Evolutionary conservation across 2,888 invertebrate species (phyloP).

Genomic region (Himalopsyche tibetana): DNA sequence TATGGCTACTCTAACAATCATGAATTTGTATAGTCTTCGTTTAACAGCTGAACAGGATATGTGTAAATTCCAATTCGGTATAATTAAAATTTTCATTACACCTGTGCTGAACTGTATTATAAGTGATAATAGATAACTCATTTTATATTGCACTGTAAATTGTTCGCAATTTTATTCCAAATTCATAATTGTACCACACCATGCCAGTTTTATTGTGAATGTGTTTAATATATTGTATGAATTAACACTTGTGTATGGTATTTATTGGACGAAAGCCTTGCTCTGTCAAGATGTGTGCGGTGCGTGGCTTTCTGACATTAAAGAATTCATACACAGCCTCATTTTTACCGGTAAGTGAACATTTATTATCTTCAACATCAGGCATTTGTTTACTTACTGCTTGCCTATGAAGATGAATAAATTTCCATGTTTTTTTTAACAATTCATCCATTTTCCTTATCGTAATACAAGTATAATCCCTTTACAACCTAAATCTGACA

Average conservation of each 20-base stretch:
- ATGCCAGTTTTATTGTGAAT: not conserved
- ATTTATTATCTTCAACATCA: conserved; percentile 1
- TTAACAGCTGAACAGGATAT: too few species aligned
- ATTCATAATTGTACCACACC: not conserved
- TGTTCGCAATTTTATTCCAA: not conserved
- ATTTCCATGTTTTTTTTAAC: not conserved
- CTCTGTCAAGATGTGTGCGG: conserved; percentile 31
- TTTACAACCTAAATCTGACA: not conserved
- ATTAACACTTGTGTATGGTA: conserved; percentile 20
- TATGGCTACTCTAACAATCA: too few species aligned
- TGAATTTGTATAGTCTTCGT: too few species aligned
- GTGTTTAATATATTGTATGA: not conserved
- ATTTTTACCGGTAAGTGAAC: conserved; percentile 3
- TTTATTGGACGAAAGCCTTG: conserved; percentile 34
- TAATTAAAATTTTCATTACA: too few species aligned
- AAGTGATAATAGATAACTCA: too few species aligned
- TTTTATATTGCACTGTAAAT: too few species aligned
- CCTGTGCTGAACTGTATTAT: too few species aligned
- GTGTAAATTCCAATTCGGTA: too few species aligned
- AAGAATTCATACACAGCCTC: conserved; percentile 30
- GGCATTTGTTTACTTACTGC: not conserved
- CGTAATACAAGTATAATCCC: conserved; percentile 13
- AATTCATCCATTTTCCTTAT: not conserved
- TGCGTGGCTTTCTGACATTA: conserved; percentile 37
- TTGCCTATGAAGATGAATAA: not conserved